Base-by-base conservation (phyloP, 2,113 vertebrate species). In the Irena cyanogastra region DNA sequence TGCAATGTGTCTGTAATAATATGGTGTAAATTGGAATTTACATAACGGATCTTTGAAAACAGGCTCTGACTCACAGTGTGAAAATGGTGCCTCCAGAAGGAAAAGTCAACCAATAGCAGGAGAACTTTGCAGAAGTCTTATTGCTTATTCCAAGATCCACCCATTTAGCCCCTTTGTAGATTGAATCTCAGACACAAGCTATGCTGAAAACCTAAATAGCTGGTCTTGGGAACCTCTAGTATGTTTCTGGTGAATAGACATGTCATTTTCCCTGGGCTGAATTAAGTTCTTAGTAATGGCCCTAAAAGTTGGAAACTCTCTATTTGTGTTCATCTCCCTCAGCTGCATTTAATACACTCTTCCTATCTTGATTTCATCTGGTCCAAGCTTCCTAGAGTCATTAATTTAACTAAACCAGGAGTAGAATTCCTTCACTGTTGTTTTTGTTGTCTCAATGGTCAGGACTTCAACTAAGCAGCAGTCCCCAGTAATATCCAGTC, bases 21-120 rank as follows among this genome's bases (percentile, higher is more conserved):
- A 91, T 68, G 60, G 69, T 85, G 80, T 81, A 97, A 93, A 94
- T 90, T 96, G 78, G 61, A 95, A 96, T 95, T 96, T 95, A 78
- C 88, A 61, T 87, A 95, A 78, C 64, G 84, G 82, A 60, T 93
- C 89, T 84, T 76, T 72, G 82, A 89, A 87, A 92, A 50, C 18
- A 56, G 65, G 24, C 71, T 76, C 87, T 88, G 82, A 81, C 56
- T 90, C 64, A 81, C 49, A 59, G 13, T 70, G 75, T 90, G 66
- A 83, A 85, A 86, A 65, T 76, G 66, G 61, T 57, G n/a, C 42
- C 57, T 77, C 31, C 35, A 49, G 39, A 63, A 79, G 31, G 39
- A 53, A 82, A 83, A 78, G 63, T 41, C 47, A 71, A 9, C 54
- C 1, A 0, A 13, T 54, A 75, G 21, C 27, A 41, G 19, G 21